These are phyloP conservation scores for Pecten maximus DNA, from an alignment of 2,888 invertebrate species.

Conservation along the genomic window DNA sequence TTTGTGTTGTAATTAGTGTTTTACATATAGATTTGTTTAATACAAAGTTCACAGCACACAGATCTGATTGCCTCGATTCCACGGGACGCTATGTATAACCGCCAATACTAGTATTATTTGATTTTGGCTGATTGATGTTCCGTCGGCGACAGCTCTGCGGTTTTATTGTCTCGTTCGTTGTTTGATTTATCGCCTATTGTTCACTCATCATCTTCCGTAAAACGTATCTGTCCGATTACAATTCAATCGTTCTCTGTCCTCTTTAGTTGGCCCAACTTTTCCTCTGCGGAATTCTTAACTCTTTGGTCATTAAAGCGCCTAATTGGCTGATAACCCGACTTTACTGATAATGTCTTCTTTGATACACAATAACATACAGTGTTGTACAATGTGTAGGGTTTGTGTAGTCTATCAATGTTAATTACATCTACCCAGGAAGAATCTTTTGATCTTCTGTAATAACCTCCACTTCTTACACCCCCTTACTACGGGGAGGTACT, in stretches of 20 bases:
- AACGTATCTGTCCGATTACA: slow-evolving; percentile 7
- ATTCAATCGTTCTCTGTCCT: slow-evolving; percentile 11
- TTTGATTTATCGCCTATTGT: not conserved
- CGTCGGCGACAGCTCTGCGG: not conserved
- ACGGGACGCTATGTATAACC: not conserved
- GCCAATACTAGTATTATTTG: not conserved
- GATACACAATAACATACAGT: not conserved
- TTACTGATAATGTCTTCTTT: not conserved
- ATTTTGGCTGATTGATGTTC: slow-evolving; percentile 8
- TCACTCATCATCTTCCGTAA: not conserved
- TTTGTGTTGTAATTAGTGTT: not conserved
- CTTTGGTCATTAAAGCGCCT: not conserved
- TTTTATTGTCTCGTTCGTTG: not conserved
- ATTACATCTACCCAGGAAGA: slow-evolving; percentile 20
- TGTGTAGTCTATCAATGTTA: slow-evolving; percentile 9
- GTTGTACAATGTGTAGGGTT: not conserved
- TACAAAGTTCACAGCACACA: not conserved
- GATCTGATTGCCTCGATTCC: not conserved
- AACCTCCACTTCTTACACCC: slow-evolving; percentile 6
- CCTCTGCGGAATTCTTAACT: slow-evolving; percentile 13
- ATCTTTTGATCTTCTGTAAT: slow-evolving; percentile 29
- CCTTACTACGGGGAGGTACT: slow-evolving; percentile 21
- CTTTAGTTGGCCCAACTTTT: slow-evolving; percentile 19
- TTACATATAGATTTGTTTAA: not conserved
- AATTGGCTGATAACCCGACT: slow-evolving; percentile 6